These are phyloP conservation scores for Spicauda simplicius DNA, from an alignment of 2,888 invertebrate genomes.

Conservation along the genomic window DNA sequence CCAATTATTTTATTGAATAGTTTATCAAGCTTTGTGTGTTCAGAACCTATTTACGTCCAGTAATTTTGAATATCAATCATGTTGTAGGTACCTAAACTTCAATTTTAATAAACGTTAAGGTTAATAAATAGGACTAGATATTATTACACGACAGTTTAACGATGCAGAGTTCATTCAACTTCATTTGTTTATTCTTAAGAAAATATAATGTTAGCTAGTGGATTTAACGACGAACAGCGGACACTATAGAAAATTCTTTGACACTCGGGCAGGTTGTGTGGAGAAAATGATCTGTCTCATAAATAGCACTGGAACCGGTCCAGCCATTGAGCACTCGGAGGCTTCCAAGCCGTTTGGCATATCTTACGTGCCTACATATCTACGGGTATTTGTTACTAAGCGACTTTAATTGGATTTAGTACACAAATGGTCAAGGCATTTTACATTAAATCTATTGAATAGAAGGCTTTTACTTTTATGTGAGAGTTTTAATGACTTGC, in stretches of 20 bases:
- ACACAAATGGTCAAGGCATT: neutral
- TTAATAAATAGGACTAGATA: no score
- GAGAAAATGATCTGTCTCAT: slow-evolving; percentile 34
- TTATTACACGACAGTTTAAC: no score
- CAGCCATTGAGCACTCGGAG: slow-evolving; percentile 15
- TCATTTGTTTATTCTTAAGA: neutral
- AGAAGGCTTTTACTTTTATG: no score
- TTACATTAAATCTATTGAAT: no score
- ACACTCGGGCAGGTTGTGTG: slow-evolving; percentile 17
- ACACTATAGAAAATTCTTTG: slow-evolving; percentile 14
- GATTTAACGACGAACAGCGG: neutral
- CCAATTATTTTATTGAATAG: slow-evolving; percentile 17
- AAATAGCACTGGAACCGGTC: slow-evolving; percentile 32
- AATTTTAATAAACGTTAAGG: no score
- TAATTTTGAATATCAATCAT: no score
- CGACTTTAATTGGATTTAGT: neutral
- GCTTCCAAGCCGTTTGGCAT: slow-evolving; percentile 7
- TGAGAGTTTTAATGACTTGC: no score
- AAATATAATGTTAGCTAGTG: neutral
- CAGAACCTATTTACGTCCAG: no score
- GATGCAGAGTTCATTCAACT: neutral
- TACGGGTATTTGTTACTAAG: slow-evolving; percentile 2
- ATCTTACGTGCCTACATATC: slow-evolving; percentile 14
- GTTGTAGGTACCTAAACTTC: no score
- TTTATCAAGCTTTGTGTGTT: neutral